Base-by-base conservation (phyloP, 2,888 invertebrate species). In the Meghimatium bilineatum region DNA sequence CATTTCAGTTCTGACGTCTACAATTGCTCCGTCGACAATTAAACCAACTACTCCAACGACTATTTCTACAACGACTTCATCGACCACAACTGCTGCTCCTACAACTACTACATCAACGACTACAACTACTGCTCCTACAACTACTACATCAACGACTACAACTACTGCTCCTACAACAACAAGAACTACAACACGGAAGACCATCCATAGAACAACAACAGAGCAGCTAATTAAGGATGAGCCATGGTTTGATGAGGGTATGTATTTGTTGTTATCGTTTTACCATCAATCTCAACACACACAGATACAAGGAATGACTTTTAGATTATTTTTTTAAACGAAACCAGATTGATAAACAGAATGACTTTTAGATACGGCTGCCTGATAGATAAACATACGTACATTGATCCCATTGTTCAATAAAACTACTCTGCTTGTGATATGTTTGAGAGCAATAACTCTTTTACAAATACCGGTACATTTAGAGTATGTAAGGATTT, bases 1-100 rank as follows among this genome's bases (percentile, higher is more conserved):
- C n/a, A n/a, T 77, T 79, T 34, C 80, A 80, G 69, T 69, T 44
- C 20, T 80, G 14, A 67, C 29, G 14, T 44, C 80, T n/a, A 80
- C 80, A 14, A 38, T 8, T 23, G 34, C 71, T 36, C 71, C 80
- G 20, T 38, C 66, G 14, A 82, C 82, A 12, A 75, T 66, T 14
- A 82, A 34, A 23, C 29, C 81, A 17, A 60, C 56, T 3, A 49
- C 81, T 1, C 72, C 81, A 1, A 38, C 74, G 2, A 74, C 81
- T 10, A 72, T 74, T 8, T 26, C 81, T 52, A 63, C 82, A 29
- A 75, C 82, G 6, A 74, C 75, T 8, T 17, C 82, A 0, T 67
- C 82, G 44, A 66, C 60, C 12, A 56, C 83, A 1, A 60, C 83
- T 34, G n/a, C 49, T 3, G 14, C 71, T 12, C 49, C 80, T 6